phyloP scores from a whole-genome alignment of 2,797 vertebrate species.

The Cynopterus sphinx region DNA sequence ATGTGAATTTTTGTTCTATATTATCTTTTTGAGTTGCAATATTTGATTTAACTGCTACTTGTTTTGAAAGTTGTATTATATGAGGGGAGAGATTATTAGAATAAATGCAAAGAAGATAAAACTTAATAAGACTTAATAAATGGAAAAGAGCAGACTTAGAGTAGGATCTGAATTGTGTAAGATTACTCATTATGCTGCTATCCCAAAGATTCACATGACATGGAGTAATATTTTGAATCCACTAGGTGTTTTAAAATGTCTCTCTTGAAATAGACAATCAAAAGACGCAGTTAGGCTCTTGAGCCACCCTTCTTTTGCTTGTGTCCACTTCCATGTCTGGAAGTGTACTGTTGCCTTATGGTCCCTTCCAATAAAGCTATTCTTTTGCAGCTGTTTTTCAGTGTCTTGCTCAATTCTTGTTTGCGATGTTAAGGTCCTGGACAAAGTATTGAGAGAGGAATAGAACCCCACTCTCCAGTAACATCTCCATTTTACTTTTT shows the following conservation, averaged over 20 bases:
- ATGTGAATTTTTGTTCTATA: neutral
- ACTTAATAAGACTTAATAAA: neutral
- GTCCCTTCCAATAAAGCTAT: too few relatives aligned
- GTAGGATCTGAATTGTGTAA: neutral
- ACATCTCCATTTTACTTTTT: too few relatives aligned
- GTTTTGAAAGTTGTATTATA: neutral
- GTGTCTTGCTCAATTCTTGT: too few relatives aligned
- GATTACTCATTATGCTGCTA: neutral
- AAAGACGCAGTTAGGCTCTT: neutral
- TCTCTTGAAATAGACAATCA: conserved; percentile 18
- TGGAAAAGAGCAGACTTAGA: neutral
- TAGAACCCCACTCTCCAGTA: too few relatives aligned
- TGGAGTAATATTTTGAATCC: neutral
- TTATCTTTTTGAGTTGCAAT: neutral
- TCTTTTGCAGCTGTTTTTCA: too few relatives aligned
- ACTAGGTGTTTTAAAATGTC: neutral
- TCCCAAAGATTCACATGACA: neutral
- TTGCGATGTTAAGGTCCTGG: too few relatives aligned
- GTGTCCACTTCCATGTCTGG: too few relatives aligned
- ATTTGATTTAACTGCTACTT: neutral
- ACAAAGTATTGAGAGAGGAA: too few relatives aligned
- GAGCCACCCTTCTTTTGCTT: too few relatives aligned
- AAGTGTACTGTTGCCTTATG: too few relatives aligned
- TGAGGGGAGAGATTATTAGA: neutral
- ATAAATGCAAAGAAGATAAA: neutral